Base-by-base conservation (phyloP, 2,888 invertebrate species). In the Epinotia nisella region DNA sequence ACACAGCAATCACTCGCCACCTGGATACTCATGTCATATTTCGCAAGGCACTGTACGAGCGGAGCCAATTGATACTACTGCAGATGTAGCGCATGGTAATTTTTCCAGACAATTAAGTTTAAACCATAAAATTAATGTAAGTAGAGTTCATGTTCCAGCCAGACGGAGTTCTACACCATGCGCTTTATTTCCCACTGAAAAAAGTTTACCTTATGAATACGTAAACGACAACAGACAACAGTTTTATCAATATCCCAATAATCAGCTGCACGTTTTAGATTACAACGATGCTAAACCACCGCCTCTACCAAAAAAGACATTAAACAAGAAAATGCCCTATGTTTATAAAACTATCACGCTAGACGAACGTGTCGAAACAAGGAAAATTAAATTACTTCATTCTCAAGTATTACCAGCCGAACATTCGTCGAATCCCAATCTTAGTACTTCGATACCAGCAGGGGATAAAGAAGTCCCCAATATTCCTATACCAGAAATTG, bases 1-100 rank as follows among this genome's bases (percentile, higher is more conserved):
- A 81, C 93, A 94, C 75, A 93, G 90, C 77, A 94, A 91, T 81
- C 91, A 94, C 80, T 94, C 93, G 24, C 95, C 94, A 51, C 95
- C 94, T 74, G 92, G 93, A 65, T 94, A 94, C 81, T 90, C 92
- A 59, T 92, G 77, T 84, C 91, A 90, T 81, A 86, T 90, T 79
- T 90, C 92, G 79, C 90, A 83, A 78, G 82, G 84, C 65, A 79
- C 85, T 41, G 76, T 83, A 71, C 81, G 83, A 81, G 83, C 80
- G 71, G 87, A 86, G 71, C 82, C 80, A 74, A 82, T 84, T 64
- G 87, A 86, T 71, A 75, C 80, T 39, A 85, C 83, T 71, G 82
- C 81, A 76, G 90, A 90, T 79, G 79, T 84, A 78, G 81, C 88
- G 81, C 87, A 86, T 72, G 83, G 91, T 49, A 87, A 85, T 71